Conservation (phyloP, 2,113 vertebrate genomes). For the Paramisgurnus dabryanus region DNA sequence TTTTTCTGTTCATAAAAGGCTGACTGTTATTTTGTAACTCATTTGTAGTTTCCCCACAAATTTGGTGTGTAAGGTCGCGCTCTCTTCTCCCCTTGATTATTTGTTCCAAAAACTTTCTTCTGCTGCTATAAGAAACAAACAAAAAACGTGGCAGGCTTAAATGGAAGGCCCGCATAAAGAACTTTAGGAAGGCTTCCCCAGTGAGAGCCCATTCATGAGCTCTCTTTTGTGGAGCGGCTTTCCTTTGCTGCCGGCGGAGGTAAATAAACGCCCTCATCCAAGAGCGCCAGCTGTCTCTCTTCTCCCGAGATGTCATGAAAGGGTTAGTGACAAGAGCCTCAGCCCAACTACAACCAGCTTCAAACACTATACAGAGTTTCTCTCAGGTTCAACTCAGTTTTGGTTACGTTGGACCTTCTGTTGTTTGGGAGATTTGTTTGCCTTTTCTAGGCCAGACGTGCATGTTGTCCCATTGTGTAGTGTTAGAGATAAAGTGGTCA, state of each 20-base stretch:
- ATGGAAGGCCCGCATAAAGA: conserved; percentile 23
- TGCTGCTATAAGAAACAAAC: conserved; percentile 22
- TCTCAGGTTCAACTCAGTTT: neutral
- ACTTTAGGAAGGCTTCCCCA: neutral
- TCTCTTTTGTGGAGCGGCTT: conserved; percentile 32
- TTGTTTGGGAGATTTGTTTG: too few species aligned
- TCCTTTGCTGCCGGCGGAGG: conserved; percentile 22
- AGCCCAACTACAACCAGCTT: conserved; percentile 28
- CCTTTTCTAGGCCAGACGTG: too few species aligned
- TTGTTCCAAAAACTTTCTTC: conserved; percentile 2
- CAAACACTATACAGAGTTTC: conserved; percentile 7
- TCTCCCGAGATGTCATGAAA: conserved; percentile 41
- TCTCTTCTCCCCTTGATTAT: conserved; percentile 20
- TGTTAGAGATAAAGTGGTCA: too few species aligned
- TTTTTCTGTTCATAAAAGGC: neutral
- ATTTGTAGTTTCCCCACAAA: conserved; percentile 5
- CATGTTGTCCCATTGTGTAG: too few species aligned
- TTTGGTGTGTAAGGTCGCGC: conserved; percentile 20
- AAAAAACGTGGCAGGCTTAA: conserved; percentile 5
- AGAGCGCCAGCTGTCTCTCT: conserved; percentile 48
- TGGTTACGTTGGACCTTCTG: too few species aligned
- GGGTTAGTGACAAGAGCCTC: neutral
- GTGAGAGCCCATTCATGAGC: conserved; percentile 29
- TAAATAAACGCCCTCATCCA: conserved; percentile 35
- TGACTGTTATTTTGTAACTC: neutral